Percentiles rank a stretch among this genome's conserved stretches.
These are phyloP conservation scores for Calcarius lapponicus DNA, from an alignment of 2,797 vertebrate genomes.

Conservation along the genomic window DNA sequence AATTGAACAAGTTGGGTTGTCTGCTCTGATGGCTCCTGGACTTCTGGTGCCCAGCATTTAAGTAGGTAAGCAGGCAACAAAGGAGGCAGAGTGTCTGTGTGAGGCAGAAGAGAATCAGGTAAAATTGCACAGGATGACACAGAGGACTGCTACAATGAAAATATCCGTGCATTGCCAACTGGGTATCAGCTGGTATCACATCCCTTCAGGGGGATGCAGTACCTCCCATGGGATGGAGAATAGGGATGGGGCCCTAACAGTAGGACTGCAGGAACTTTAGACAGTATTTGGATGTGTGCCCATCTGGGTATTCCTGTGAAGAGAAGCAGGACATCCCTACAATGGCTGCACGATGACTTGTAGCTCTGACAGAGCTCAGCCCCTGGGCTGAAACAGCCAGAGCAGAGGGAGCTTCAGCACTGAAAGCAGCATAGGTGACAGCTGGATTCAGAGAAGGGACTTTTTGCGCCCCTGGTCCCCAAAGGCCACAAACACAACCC, in stretches of 20 bases:
- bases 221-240: rapidly evolving
- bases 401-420: background rate
- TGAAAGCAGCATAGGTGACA: background rate
- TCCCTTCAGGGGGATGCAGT: background rate
- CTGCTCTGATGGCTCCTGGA: background rate
- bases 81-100: background rate
- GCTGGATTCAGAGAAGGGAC: background rate
- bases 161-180: rapidly evolving
- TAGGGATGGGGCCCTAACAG: background rate
- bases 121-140: background rate
- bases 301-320: background rate
- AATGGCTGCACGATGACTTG: background rate
- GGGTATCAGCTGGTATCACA: background rate
- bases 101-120: background rate
- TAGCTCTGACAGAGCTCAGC: background rate
- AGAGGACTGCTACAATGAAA: background rate
- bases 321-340: background rate
- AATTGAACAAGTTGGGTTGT: background rate
- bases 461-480: background rate
- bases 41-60: background rate
- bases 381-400: background rate
- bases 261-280: background rate
- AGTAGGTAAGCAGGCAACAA: background rate
- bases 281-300: background rate
- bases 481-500: background rate